phyloP scores from a whole-genome alignment of 2,888 invertebrate species.

The Pristionchus exspectatus region DNA sequence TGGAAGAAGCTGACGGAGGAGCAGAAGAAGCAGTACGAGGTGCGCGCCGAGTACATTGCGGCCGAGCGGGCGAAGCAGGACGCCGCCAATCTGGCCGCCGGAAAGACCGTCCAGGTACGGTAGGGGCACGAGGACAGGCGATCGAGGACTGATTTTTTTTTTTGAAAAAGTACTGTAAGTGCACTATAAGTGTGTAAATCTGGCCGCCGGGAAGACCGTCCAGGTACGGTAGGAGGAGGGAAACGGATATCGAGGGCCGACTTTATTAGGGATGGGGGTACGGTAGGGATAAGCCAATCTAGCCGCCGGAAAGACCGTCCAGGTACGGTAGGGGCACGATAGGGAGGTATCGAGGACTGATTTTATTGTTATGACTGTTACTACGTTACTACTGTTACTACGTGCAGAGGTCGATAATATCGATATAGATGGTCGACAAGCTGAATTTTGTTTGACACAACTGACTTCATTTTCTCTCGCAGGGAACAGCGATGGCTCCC shows the following conservation, averaged over 20 bases:
- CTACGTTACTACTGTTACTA: too few species aligned
- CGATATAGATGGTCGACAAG: too few species aligned
- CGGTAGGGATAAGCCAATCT: too few species aligned
- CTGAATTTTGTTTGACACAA: neutral
- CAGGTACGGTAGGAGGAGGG: constrained; percentile 28
- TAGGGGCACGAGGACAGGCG: neutral
- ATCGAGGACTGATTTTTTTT: too few species aligned
- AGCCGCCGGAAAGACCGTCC: constrained; percentile 14
- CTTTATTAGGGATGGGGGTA: too few species aligned
- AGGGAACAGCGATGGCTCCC: constrained; percentile 60
- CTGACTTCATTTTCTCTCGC: neutral
- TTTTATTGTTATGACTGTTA: too few species aligned
- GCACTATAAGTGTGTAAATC: too few species aligned
- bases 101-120: constrained; percentile 33
- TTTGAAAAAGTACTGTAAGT: too few species aligned
- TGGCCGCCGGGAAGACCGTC: constrained; percentile 44
- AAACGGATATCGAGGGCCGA: too few species aligned
- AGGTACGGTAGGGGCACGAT: constrained; percentile 6
- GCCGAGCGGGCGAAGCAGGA: constrained; percentile 77
- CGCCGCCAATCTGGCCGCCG: constrained; percentile 60
- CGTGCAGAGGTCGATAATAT: too few species aligned
- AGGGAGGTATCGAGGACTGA: too few species aligned
- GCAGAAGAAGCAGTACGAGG: constrained; percentile 95
- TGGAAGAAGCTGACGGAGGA: constrained; percentile 93
- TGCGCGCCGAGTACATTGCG: constrained; percentile 91